Evolutionary conservation across 2,888 invertebrate species (phyloP).

Genomic region (Leptopilina syphax): DNA sequence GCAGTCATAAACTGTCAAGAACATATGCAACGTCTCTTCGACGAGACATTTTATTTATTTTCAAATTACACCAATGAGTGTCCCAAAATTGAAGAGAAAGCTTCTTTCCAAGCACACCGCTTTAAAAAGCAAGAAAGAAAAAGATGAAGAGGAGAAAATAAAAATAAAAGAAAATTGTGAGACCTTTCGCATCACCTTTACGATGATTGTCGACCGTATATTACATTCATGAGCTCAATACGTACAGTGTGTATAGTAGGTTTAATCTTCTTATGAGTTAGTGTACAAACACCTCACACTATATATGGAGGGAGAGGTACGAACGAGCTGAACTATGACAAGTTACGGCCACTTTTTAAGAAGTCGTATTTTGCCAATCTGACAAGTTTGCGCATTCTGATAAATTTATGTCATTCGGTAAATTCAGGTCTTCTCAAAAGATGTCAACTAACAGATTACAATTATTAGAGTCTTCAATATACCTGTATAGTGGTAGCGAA

Average conservation of each 20-base stretch:
- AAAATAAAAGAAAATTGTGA: constrained; percentile 15
- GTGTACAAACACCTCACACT: constrained; percentile 43
- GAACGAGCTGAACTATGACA: constrained; percentile 55
- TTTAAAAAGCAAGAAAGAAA: not conserved
- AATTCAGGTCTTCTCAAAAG: constrained; percentile 14
- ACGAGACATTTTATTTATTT: constrained; percentile 42
- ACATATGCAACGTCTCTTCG: constrained; percentile 29
- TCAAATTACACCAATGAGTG: constrained; percentile 32
- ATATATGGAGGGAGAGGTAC: constrained; percentile 58
- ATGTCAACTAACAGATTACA: too few relatives aligned
- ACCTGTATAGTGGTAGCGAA: too few relatives aligned
- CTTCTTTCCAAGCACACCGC: constrained; percentile 11
- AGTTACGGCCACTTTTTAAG: constrained; percentile 55
- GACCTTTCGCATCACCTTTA: constrained; percentile 40
- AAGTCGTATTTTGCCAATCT: constrained; percentile 52
- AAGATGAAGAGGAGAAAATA: constrained; percentile 1
- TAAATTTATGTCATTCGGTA: constrained; percentile 35
- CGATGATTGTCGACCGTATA: constrained; percentile 36
- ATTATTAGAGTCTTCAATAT: too few relatives aligned
- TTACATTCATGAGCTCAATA: constrained; percentile 33
- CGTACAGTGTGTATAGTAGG: constrained; percentile 41
- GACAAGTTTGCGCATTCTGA: constrained; percentile 44
- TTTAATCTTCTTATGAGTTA: constrained; percentile 42
- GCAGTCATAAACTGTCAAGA: constrained; percentile 41
- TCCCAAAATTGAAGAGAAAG: constrained; percentile 38